phyloP scores from a whole-genome alignment of 2,888 invertebrate genomes.

The Hydriomena furcata region DNA sequence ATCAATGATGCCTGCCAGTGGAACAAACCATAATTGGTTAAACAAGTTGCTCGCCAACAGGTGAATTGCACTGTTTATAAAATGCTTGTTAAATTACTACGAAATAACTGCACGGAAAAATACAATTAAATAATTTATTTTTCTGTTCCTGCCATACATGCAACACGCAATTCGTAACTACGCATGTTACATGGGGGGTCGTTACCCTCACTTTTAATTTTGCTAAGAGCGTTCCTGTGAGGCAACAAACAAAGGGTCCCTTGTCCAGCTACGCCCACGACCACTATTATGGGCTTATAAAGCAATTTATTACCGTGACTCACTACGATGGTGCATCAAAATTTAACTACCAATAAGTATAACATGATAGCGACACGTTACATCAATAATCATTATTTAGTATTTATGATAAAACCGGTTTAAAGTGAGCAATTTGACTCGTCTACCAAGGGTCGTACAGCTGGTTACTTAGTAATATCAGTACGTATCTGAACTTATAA shows the following conservation, averaged over 20 bases:
- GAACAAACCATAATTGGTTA: constrained; percentile 61
- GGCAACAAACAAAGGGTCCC: constrained; percentile 76
- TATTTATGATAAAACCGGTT: constrained; percentile 50
- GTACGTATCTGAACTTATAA: constrained; percentile 44
- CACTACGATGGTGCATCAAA: constrained; percentile 61
- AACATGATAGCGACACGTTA: constrained; percentile 39
- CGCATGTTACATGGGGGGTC: constrained; percentile 52
- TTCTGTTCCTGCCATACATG: constrained; percentile 26
- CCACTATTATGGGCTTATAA: constrained; percentile 62
- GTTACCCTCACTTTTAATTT: constrained; percentile 73
- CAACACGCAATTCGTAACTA: constrained; percentile 37
- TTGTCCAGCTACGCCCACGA: constrained; percentile 70
- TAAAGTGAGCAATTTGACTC: constrained; percentile 54
- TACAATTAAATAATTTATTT: constrained; percentile 30
- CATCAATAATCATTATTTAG: constrained; percentile 42
- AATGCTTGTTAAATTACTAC: constrained; percentile 41
- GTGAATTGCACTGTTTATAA: constrained; percentile 62
- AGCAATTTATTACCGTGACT: constrained; percentile 73
- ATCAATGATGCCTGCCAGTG: constrained; percentile 53
- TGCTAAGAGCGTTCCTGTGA: constrained; percentile 75
- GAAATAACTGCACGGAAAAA: constrained; percentile 31
- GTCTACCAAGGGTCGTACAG: constrained; percentile 55
- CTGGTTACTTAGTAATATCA: constrained; percentile 51
- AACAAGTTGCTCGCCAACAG: constrained; percentile 56
- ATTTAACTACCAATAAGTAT: constrained; percentile 49